Percentiles rank a stretch among this genome's conserved stretches.
Evolutionary conservation across 2,888 invertebrate genomes (phyloP).

Genomic region (Drosophila vallismaia): DNA sequence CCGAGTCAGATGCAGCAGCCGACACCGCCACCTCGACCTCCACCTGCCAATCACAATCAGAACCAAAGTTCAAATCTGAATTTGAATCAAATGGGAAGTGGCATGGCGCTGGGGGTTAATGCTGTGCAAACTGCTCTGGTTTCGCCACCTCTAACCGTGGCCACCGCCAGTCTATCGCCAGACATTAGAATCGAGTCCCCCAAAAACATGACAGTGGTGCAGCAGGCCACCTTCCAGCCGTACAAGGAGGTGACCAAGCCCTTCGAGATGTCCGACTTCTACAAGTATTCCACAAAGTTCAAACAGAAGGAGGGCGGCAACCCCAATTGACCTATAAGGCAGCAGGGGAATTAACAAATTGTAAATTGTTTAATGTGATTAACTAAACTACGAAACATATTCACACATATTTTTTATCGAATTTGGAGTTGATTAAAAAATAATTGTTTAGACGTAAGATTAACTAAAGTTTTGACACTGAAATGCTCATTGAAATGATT

Average conservation of each 20-base stretch:
- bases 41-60: constrained; percentile 54
- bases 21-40: constrained; percentile 67
- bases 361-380: constrained; percentile 44
- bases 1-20: constrained; percentile 70
- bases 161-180: constrained; percentile 68
- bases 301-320: constrained; percentile 86
- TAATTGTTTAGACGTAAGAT: constrained; percentile 17
- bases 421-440: constrained; percentile 18
- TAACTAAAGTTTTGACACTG: constrained; percentile 13
- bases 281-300: constrained; percentile 98
- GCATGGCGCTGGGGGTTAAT: constrained; percentile 16
- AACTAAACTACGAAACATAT: constrained; percentile 31
- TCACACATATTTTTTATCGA: constrained; percentile 11
- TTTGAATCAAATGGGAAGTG: constrained; percentile 24
- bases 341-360: constrained; percentile 12
- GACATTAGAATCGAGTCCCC: constrained; percentile 89
- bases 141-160: constrained; percentile 54
- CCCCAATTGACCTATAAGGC: constrained; percentile 60
- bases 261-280: constrained; percentile 99
- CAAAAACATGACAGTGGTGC: constrained; percentile 92
- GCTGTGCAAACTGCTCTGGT: constrained; percentile 52
- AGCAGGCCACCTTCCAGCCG: constrained; percentile 94
- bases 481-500: constrained; percentile 21
- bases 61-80: constrained; percentile 13
- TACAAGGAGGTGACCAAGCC: constrained; percentile 97